Base-by-base conservation (phyloP, 30 jellyfish, hydroid and myxozoan genomes). In the Morbakka virulenta region DNA sequence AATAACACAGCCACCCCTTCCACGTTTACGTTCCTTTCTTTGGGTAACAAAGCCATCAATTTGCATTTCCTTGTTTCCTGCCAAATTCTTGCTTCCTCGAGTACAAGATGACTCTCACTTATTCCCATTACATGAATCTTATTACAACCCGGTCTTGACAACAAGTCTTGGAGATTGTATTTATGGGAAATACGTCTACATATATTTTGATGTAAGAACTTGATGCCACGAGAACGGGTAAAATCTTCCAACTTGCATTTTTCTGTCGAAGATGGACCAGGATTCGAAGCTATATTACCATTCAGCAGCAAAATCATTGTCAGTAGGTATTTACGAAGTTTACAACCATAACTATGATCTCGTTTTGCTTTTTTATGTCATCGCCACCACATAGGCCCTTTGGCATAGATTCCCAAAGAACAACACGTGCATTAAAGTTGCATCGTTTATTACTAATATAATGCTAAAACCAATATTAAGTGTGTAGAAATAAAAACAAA, bases 81-180 rank as follows among this genome's bases (percentile, higher is more conserved):
- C 32, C 77, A 29, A 66, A 30, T 66, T 32, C 77, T 29, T 29
- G 77, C 77, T 66, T 48, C 83, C 31, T 36, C 72, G 72, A 72
- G 83, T 72, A 72, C 72, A 49, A 72, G 83, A 72, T 72, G 83
- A 48, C 83, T 72, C 83, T 72, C 83, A 72, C 83, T 72, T 72
- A 72, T 72, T 72, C 83, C 83, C 51, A 72, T 72, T 31, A 72
- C 36, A 72, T 48, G 83, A 33, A 72, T 41, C 4, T 72, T 72
- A 0, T 50, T 72, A 48, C 51, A 72, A 48, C 52, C 74, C 57
- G 61, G 72, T 49, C 83, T 41, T 72, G 72, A 72, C 61, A 71
- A 72, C 50, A 41, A 72, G 72, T 72, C 83, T 49, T 72, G 72
- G 27, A 72, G 83, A 72, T 72, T 29, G 83, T 72, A 0, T 23